Base-by-base conservation (phyloP, 2,888 invertebrate genomes). In the Lithophane semibrunnea region DNA sequence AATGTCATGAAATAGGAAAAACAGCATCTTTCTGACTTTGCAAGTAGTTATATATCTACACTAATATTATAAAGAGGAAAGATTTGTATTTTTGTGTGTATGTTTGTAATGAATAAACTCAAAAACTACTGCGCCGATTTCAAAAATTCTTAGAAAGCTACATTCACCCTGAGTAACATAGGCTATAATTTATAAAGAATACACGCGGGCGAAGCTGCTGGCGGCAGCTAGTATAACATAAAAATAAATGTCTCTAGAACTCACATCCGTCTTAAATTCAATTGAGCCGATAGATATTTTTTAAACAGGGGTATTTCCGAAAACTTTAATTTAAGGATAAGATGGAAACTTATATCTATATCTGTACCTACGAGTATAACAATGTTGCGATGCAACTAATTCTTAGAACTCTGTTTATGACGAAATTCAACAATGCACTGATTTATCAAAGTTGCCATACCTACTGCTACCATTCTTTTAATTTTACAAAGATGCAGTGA, bases 391-490 rank as follows among this genome's bases (percentile, higher is more conserved):
- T 29, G 16, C 29, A 42, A 29, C 0, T 3, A 21, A 42, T 67
- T 29, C 72, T 54, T 24, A 44, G 54, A 52, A 72, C 2, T 49
- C 18, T 49, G 13, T 56, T 16, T 49, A 21, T 13, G 42, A 1
- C 49, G 37, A 60, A 49, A 49, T 37, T 42, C 42, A 61, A 16
- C 4, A 16, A 13, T 49, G 5, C n/a, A 71, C 5, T 52, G n/a
- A n/a, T n/a, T 44, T 61, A 44, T 61, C 74, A 44, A 67, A 52
- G 21, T 52, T 42, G 49, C 13, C 13, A 66, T 66, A 21, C 18
- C 3, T 13, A 21, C 2, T 42, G 12, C 5, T 24, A 60, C 5
- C 5, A 18, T 18, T 70, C 12, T 37, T 49, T 47, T 9, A 60
- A 70, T 42, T 18, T 69, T 12, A 29, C 0, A 1, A 49, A 16